These are phyloP conservation scores for Podabrus alpinus DNA, from an alignment of 2,888 invertebrate genomes.

Conservation along the genomic window DNA sequence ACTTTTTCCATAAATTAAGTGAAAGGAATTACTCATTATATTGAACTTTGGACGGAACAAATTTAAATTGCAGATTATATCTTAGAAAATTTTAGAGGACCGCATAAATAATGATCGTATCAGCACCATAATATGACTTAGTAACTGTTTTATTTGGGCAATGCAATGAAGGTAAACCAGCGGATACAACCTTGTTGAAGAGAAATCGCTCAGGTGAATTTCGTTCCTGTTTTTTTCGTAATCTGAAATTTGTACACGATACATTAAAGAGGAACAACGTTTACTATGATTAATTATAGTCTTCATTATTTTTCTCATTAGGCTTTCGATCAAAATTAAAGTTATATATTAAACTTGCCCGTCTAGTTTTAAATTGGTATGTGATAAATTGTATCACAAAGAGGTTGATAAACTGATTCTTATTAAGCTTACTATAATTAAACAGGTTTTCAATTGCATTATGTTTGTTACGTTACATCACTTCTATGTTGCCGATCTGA, in stretches of 20 bases:
- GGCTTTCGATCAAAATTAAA: neutral
- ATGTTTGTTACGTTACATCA: neutral
- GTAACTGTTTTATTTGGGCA: neutral
- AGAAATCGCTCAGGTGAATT: neutral
- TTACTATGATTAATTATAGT: too few species aligned
- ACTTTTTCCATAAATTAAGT: neutral
- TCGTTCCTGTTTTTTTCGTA: neutral
- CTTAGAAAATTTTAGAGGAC: neutral
- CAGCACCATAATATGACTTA: neutral
- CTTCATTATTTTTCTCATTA: neutral
- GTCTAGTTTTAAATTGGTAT: neutral
- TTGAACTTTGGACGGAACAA: neutral
- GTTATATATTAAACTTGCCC: neutral
- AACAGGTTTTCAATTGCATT: neutral
- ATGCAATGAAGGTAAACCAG: neutral
- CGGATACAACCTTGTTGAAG: neutral
- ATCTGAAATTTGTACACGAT: too few species aligned
- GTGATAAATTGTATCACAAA: neutral
- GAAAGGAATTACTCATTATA: neutral
- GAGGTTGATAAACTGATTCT: neutral
- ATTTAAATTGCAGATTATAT: neutral
- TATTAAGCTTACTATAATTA: neutral
- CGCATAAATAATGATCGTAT: neutral
- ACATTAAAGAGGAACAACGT: too few species aligned
- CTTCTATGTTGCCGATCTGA: neutral